Conservation (phyloP, 2,797 vertebrate genomes). For the Anolis apletophallus region DNA sequence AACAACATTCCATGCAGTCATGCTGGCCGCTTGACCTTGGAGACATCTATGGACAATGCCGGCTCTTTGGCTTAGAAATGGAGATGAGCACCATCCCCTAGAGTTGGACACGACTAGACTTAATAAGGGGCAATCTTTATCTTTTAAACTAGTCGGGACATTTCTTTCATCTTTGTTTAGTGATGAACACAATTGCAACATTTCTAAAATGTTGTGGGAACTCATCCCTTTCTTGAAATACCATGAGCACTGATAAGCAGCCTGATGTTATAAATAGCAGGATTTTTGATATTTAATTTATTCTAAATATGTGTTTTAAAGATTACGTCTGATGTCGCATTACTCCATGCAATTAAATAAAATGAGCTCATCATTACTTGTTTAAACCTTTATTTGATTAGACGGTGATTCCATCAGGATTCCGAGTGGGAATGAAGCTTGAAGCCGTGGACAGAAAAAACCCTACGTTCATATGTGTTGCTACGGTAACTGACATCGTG, state of each 20-base stretch:
- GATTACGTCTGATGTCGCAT: not conserved
- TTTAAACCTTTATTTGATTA: constrained; percentile 73
- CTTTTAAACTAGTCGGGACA: not conserved
- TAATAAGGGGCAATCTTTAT: too few relatives aligned
- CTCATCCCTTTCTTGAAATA: constrained; percentile 40
- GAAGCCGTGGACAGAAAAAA: constrained; percentile 97
- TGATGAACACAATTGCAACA: constrained; percentile 34
- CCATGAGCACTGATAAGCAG: not conserved
- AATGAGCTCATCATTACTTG: not conserved
- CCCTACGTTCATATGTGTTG: constrained; percentile 92
- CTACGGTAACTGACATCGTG: constrained; percentile 89
- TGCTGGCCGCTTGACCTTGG: too few relatives aligned
- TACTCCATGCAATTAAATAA: constrained; percentile 5
- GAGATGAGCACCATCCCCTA: too few relatives aligned
- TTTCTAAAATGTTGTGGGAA: constrained; percentile 1
- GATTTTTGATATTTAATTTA: constrained; percentile 39
- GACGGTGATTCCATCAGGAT: constrained; percentile 82
- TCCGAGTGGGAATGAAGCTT: constrained; percentile 91
- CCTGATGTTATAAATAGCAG: constrained; percentile 11
- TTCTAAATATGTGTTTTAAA: constrained; percentile 53
- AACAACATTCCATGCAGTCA: too few relatives aligned
- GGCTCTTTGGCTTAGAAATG: too few relatives aligned
- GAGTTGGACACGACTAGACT: too few relatives aligned
- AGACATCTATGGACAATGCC: too few relatives aligned
- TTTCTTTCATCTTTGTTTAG: not conserved